These are phyloP conservation scores for Numenius arquata DNA, from an alignment of 2,113 vertebrate genomes.

Conservation along the genomic window DNA sequence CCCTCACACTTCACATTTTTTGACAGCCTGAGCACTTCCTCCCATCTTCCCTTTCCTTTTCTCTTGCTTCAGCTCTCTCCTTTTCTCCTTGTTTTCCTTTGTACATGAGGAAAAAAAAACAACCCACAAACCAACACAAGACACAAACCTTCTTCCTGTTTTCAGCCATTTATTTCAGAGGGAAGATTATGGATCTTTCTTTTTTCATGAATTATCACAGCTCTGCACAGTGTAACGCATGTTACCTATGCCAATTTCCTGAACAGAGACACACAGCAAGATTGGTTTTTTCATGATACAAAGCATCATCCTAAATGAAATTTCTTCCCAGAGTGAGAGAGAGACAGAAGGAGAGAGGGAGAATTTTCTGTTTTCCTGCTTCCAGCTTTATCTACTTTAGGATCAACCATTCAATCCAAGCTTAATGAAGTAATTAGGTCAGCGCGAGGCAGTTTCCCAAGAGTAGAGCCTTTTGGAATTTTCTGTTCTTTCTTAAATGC, in stretches of 20 bases:
- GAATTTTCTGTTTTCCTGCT: conserved; percentile 40
- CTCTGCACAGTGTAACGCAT: not conserved
- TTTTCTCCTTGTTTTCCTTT: not conserved
- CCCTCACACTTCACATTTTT: not conserved
- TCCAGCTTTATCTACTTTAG: conserved; percentile 47
- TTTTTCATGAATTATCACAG: not conserved
- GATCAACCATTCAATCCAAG: conserved; percentile 56
- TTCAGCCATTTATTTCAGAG: not conserved
- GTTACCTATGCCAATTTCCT: not conserved
- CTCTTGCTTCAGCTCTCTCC: not conserved
- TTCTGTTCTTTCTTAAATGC: conserved; percentile 41
- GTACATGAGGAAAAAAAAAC: not conserved
- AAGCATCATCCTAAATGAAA: not conserved
- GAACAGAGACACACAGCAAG: not conserved
- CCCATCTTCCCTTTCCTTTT: not conserved
- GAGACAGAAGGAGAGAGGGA: not conserved
- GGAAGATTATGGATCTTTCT: not conserved
- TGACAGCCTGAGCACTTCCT: not conserved
- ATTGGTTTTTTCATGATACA: not conserved
- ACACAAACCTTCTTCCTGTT: not conserved
- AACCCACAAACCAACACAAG: not conserved
- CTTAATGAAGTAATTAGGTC: conserved; percentile 63
- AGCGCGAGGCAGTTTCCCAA: conserved; percentile 34
- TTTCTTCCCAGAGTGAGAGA: conserved; percentile 14
- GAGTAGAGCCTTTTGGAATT: conserved; percentile 12